Evolutionary conservation across 1,140 invertebrate species (phyloP), one percentile per base, ranked within the genome.

Genomic region (Drosophila saltans): DNA sequence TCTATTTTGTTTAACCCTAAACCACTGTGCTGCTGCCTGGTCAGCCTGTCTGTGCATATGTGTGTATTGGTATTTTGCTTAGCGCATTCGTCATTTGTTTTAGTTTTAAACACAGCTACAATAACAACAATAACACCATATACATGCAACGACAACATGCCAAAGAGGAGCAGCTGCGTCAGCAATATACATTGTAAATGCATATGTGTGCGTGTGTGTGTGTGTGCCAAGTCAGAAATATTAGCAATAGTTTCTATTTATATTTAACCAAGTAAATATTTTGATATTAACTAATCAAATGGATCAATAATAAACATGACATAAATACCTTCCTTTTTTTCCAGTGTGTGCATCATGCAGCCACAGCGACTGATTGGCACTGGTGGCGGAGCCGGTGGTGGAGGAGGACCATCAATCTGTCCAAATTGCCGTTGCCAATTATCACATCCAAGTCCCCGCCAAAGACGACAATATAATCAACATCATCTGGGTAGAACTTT

Each of bases 341-440:
- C 67, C 74, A 78, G 45, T 52, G 8, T 26, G 45, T 78, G 75
- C 69, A 78, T 62, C 68, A 63, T 21, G 74, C 75, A 78, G 58
- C 68, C 60, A 30, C 68, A 78, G 5, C 67, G 67, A n/a, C 21
- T 41, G 16, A 75, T 75, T 69, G 72, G 60, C n/a, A 36, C 43
- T 43, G 30, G 33, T 2, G 69, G 66, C 5, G 48, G 30, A 39
- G 69, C 30, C 8, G 58, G 67, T 73, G n/a, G 16, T 3, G 33
- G 30, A 40, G 60, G 26, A 62, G 69, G 67, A 60, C 39, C 78
- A 56, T 58, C 80, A 43, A 45, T 70, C 9, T 90, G 84, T 55
- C 85, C 81, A 59, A 77, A 88, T 58, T 89, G 84, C 28, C 85
- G 80, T n/a, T 80, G 81, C 21, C 81, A 77, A 43, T 48, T 90